Base-by-base conservation (phyloP, 2,888 invertebrate species). In the Oxytorus armatus region DNA sequence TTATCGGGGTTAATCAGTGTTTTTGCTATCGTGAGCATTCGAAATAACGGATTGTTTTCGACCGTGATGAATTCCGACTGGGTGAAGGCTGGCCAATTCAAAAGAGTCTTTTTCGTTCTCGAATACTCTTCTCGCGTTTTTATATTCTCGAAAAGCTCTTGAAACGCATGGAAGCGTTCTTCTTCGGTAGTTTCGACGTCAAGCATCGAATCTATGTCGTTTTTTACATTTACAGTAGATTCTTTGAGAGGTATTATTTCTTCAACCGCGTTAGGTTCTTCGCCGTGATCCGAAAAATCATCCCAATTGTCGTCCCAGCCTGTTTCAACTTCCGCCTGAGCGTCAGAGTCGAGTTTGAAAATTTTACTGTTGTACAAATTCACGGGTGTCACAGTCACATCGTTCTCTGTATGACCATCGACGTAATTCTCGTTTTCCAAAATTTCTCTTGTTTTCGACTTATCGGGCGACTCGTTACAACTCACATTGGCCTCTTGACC, bases 231-330 rank as follows among this genome's bases (percentile, higher is more conserved):
- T 1, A 55, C 33, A 14, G 29, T 16, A 14, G 68, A 14, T 69
- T 53, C 44, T 47, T 85, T 66, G 49, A 72, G 55, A 1, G 75
- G 74, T 70, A 77, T 77, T 14, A 83, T 61, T 73, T 83, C 81
- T 44, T 77, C 80, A 0, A 59, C 68, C 8, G 61, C 49, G 14
- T 77, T 77, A 57, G 84, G 84, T 53, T 82, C 78, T 4, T 82
- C 65, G 57, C 83, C 79, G 25, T 83, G 84, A 47, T 89, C 88
- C n/a, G 88, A 86, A 81, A 90, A 88, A 82, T 90, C 88, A 3
- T 85, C 89, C 90, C 90, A 90, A 36, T 88, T 87, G 16, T 90
- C 88, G 36, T 85, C 87, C 90, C 86, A 89, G 65, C 86, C 81
- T 29, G 21, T 55, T 33, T 79, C 87, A 84, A 11, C 74, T 82